Evolutionary conservation across 1,140 invertebrate species (phyloP), one percentile per base, ranked within the genome.

Genomic region (Formica exsecta): DNA sequence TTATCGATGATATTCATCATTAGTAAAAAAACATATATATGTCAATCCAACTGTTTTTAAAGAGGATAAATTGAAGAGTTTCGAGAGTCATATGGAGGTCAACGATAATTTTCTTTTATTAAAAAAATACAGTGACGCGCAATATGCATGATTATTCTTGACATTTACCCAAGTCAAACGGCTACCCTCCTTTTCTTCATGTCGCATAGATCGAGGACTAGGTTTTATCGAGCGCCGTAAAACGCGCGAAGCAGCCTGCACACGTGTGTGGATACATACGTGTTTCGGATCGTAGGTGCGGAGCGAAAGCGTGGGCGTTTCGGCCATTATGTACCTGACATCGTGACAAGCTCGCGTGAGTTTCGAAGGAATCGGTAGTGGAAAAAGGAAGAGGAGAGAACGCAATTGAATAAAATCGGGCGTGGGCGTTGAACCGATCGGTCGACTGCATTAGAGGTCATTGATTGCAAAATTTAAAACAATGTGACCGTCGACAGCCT

Each of bases 281-380:
- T 13, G 11, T 36, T 54, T 51, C 25, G 86, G 76, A 41, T 86
- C 57, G 89, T 91, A 80, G 89, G 91, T 85, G 88, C 64, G 81
- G 57, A 85, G 85, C 32, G 25, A 86, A 76, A 62, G 85, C 80
- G 92, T 92, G 86, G 92, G 91, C 74, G 92, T 54, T 65, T 80
- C 51, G 36, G 80, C 86, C 85, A 91, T 92, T 91, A 90, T 89
- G 86, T 90, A 92, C 73, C 90, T 91, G 91, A 92, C 91, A 84
- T 83, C 66, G 77, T 80, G 89, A 87, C 87, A 89, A 87, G 80
- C 61, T 65, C 54, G 85, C 88, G 64, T 71, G 88, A 89, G 86
- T 77, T 66, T 48, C 68, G 11, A 79, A 81, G 79, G 86, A 87
- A 85, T 90, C 86, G 88, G 80, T 90, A 85, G 89, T 87, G 71